Evolutionary conservation across 2,113 vertebrate genomes (phyloP), one percentile per base, ranked within the genome.

Genomic region (Empidonax traillii): DNA sequence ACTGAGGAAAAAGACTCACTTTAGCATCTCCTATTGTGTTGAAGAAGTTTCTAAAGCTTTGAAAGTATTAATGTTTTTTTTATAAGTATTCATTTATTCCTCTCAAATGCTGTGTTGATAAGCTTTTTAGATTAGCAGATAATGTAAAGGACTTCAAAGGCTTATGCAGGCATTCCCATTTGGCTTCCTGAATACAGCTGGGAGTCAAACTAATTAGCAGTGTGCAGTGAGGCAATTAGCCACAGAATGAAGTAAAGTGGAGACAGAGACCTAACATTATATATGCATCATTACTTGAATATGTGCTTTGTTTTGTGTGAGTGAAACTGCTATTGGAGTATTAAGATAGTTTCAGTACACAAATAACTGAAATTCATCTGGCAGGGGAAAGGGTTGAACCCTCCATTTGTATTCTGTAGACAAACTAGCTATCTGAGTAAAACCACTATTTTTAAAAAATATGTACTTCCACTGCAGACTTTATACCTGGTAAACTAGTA

Each of bases 71-170:
- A 78, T 87, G n/a, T 12, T 81, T 85, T 85, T 73, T 90, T 90
- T 72, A 75, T 74, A 90, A 95, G 44, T 88, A 72, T 93, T 93
- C 52, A 75, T 84, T 96, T 92, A 76, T 92, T 81, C 46, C 25
- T 82, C 61, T 95, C 61, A 78, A 90, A 84, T 51, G n/a, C 6
- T 53, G 16, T 18, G 37, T 35, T 81, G 92, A 84, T 81, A 90
- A 90, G 68, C 25, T 86, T 94, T 96, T 87, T 62, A 96, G 85
- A 96, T 93, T 81, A 90, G 31, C 35, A 87, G 93, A 95, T 92
- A 95, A 91, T 59, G 65, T 87, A 81, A 86, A 93, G 79, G 69
- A 89, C 80, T 96, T 96, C 93, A 97, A 96, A 96, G 72, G 37
- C 63, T 96, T 81, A 71, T 2, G 2, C 16, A 75, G 59, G 53